These are phyloP conservation scores for Papilio demoleus DNA, from an alignment of 2,888 invertebrate species.

Conservation along the genomic window DNA sequence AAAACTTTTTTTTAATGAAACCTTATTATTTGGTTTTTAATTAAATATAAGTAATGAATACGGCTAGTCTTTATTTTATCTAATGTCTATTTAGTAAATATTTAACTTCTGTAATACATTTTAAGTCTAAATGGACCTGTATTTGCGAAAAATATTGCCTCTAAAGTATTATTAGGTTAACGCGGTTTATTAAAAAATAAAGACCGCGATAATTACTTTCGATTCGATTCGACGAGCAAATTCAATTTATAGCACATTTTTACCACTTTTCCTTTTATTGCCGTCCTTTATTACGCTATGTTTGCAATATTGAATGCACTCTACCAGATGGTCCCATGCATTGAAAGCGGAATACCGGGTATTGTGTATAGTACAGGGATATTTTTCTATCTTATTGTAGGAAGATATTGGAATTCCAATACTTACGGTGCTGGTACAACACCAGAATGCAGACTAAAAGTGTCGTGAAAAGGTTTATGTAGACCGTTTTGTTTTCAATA, in stretches of 20 bases:
- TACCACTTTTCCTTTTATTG: slow-evolving; percentile 26
- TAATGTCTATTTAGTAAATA: not conserved
- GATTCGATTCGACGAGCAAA: not conserved
- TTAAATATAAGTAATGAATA: not conserved
- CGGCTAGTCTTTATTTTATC: not conserved
- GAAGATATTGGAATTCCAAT: slow-evolving; percentile 34
- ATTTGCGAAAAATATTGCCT: too few species aligned
- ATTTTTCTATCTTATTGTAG: slow-evolving; percentile 34
- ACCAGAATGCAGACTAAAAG: slow-evolving; percentile 16
- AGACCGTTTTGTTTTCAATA: not conserved
- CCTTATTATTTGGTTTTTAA: not conserved
- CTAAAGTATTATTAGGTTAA: too few species aligned
- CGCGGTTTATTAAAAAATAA: too few species aligned
- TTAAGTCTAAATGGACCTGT: too few species aligned
- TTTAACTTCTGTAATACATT: not conserved
- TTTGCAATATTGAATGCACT: slow-evolving; percentile 72
- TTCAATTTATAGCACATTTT: slow-evolving; percentile 22
- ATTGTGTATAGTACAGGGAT: slow-evolving; percentile 22
- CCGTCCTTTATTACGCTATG: slow-evolving; percentile 60
- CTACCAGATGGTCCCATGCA: slow-evolving; percentile 60
- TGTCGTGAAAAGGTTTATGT: not conserved
- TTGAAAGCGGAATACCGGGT: slow-evolving; percentile 67
- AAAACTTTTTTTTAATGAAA: slow-evolving; percentile 2
- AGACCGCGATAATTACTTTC: not conserved
- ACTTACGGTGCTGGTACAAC: slow-evolving; percentile 18